Evolutionary conservation across 2,888 invertebrate species (phyloP), one percentile per base, ranked within the genome.

Genomic region (Abrostola tripartita): DNA sequence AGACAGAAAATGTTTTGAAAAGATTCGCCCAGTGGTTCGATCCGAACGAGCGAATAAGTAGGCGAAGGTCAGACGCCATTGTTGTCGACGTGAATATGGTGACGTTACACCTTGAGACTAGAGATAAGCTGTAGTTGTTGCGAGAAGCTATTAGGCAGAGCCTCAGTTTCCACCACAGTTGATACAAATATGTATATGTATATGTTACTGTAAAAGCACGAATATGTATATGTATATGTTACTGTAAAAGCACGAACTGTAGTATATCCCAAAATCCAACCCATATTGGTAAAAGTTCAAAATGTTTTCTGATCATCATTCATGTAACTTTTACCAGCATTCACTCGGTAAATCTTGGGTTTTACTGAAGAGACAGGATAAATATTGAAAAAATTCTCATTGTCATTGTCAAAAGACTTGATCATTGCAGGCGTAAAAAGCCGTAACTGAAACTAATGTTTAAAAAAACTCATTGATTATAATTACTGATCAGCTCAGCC

Each of bases 21-120:
- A 92, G 90, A 93, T 91, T 87, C 84, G 85, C 87, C 79, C 85
- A 87, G 89, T 87, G 85, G 86, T 86, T 89, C 88, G 92, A 89
- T 91, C 76, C 90, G 86, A 92, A 86, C 89, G 91, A 92, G 85
- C 88, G 91, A 79, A 78, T 92, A 94, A 91, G 90, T 94, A 90
- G 94, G 94, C 90, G 91, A 94, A 94, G 94, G 94, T 92, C 90
- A 88, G 73, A 66, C 87, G 89, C 91, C 90, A 93, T 92, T 92
- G 92, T 93, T 85, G 86, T 87, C 86, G 83, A 85, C 87, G 86
- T 84, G 87, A 87, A 83, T 83, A 84, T 82, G 82, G 83, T 90
- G 91, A 92, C 91, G 90, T 87, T 84, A 86, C 85, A 82, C 83
- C 84, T 84, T 78, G 79, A 82, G 78, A 73, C 74, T 71, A 74